Percentiles rank a stretch among this genome's conserved stretches.
Evolutionary conservation across 1,140 invertebrate genomes (phyloP).

Genomic region (Dufourea novaeangliae): DNA sequence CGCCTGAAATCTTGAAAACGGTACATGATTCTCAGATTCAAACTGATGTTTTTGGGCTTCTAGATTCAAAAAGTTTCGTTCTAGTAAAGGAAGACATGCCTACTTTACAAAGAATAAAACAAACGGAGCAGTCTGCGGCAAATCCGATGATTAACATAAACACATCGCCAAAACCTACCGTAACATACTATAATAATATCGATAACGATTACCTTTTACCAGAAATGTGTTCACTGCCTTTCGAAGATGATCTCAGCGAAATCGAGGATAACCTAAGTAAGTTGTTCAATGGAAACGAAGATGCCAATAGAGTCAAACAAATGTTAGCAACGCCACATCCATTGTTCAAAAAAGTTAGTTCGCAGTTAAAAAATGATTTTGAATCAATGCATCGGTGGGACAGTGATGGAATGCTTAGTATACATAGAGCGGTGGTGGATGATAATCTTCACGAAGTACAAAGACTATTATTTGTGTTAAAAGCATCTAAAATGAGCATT

Average conservation of each 20-base stretch:
- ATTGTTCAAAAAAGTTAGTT: constrained; percentile 36
- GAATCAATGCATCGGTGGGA: constrained; percentile 52
- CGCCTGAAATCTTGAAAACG: constrained; percentile 27
- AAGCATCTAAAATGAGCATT: constrained; percentile 55
- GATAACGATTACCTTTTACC: not conserved
- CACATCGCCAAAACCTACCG: not conserved
- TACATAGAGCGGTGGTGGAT: constrained; percentile 69
- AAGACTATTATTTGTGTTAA: constrained; percentile 64
- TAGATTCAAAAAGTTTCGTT: constrained; percentile 57
- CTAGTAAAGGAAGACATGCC: constrained; percentile 38
- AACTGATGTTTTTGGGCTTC: constrained; percentile 62
- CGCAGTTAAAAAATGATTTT: constrained; percentile 62
- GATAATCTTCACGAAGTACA: constrained; percentile 56
- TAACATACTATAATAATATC: not conserved
- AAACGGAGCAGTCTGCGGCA: not conserved
- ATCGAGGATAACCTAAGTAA: constrained; percentile 47
- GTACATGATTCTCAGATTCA: constrained; percentile 59
- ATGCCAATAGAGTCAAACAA: constrained; percentile 19
- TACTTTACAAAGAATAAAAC: constrained; percentile 46
- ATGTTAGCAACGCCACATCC: constrained; percentile 31
- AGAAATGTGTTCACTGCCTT: not conserved
- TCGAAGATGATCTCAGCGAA: not conserved
- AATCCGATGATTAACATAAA: not conserved
- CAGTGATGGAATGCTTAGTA: constrained; percentile 65
- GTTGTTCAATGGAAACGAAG: constrained; percentile 8